Base-by-base conservation (phyloP, 2,113 vertebrate species). In the Lasiurus borealis region DNA sequence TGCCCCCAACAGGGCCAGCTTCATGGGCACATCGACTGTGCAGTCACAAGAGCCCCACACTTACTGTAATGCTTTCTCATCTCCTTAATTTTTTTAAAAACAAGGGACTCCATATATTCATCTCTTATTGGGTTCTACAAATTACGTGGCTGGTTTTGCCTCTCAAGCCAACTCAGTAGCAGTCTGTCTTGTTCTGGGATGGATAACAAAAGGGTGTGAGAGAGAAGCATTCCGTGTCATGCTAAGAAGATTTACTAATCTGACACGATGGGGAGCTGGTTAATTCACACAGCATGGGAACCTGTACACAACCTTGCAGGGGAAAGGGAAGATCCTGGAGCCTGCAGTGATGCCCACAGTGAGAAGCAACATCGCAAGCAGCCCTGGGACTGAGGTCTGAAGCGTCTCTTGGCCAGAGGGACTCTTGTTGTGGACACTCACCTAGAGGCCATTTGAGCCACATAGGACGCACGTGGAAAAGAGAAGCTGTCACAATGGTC, bases 21-120 rank as follows among this genome's bases (percentile, higher is more conserved):
- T 66, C 27, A 18, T 31, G 6, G 3, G 7, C 29, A 25, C n/a
- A 4, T 3, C 25, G 27, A 4, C 57, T 69, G 2, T 46, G 19
- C 8, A 3, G 10, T n/a, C 62, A 68, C 2, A 66, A 36, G 3
- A 2, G 9, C 5, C 2, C 13, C 0, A 0, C 2, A 1, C 21
- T n/a, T 69, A 57, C 57, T 66, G 21, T 19, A 69, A 48, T 50
- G 9, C 5, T 77, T 10, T 48, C 81, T 68, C 75, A 77, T 92
- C 52, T 78, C 86, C 16, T 73, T 73, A 29, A 21, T 27, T n/a
- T 57, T 68, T 71, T 44, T 96, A 15, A 71, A 93, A 76, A 9
- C 13, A 23, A 50, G 2, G 12, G 13, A 2, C 1, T 5, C 25
- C 1, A 27, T n/a, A 50, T 82, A 84, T 95, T 88, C n/a, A 46